Evolutionary conservation across 1,140 invertebrate species (phyloP).

Genomic region (Drosophila rufa): DNA sequence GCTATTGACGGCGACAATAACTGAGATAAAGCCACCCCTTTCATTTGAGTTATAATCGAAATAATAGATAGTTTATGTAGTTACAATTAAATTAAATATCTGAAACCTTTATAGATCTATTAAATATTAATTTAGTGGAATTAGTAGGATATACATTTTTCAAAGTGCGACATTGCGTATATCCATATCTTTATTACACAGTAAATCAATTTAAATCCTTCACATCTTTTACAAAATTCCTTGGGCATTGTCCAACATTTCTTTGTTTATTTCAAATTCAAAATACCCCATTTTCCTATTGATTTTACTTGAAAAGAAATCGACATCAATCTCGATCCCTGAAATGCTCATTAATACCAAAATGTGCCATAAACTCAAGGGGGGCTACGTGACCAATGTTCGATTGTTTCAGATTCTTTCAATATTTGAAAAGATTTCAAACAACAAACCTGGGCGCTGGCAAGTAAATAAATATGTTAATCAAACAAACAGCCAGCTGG

Average conservation of each 20-base stretch:
- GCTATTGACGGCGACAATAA: neutral
- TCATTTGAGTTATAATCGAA: no score
- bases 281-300: constrained; percentile 16
- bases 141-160: no score
- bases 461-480: constrained; percentile 47
- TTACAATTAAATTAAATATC: neutral
- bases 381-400: constrained; percentile 29
- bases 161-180: no score
- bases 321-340: constrained; percentile 36
- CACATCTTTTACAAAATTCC: neutral
- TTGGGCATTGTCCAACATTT: neutral
- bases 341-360: constrained; percentile 29
- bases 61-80: no score
- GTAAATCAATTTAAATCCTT: neutral
- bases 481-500: constrained; percentile 32
- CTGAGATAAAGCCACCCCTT: neutral
- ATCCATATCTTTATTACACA: no score
- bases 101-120: neutral
- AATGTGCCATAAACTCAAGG: constrained; percentile 36
- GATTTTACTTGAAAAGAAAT: constrained; percentile 17
- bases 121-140: neutral
- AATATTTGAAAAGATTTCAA: constrained; percentile 28
- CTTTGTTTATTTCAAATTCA: neutral
- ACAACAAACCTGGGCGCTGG: constrained; percentile 4
- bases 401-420: constrained; percentile 13